A percentile compares a stretch with the other conserved stretches of the same genome.
Conservation (phyloP, 2,797 vertebrate genomes). For the Myioborus melanocephalus region DNA sequence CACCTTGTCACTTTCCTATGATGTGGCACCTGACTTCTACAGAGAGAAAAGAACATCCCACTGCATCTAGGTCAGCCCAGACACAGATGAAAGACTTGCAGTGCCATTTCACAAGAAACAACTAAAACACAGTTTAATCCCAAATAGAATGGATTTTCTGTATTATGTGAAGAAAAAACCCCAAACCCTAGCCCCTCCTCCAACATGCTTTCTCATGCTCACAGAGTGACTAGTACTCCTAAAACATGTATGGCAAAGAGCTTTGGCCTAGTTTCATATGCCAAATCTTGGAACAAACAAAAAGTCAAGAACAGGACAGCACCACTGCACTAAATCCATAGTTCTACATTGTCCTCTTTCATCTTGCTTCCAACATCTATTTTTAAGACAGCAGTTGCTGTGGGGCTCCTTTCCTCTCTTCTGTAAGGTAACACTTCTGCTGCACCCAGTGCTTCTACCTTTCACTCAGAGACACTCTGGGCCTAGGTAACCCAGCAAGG, state of each 20-base stretch:
- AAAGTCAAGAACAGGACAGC: not conserved
- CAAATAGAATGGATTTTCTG: not conserved
- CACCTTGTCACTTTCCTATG: not conserved
- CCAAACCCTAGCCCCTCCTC: too few species aligned
- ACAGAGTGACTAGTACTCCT: not conserved
- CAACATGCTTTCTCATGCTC: not conserved
- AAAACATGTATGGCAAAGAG: not conserved
- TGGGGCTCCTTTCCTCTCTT: rapidly evolving
- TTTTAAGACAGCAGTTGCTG: not conserved
- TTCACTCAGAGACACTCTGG: not conserved
- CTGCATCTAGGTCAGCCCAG: not conserved
- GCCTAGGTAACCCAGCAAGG: not conserved
- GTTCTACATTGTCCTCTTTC: not conserved
- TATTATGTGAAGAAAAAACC: rapidly evolving
- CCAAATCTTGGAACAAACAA: not conserved
- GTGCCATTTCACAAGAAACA: not conserved
- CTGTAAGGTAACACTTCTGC: not conserved
- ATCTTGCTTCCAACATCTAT: not conserved
- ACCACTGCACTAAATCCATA: not conserved
- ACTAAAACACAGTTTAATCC: not conserved
- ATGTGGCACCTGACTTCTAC: not conserved
- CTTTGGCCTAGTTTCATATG: not conserved
- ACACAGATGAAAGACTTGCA: not conserved
- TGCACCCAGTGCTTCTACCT: not conserved
- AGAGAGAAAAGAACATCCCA: not conserved